Evolutionary conservation across 2,797 vertebrate species (phyloP).

Genomic region (Acanthornis magna): DNA sequence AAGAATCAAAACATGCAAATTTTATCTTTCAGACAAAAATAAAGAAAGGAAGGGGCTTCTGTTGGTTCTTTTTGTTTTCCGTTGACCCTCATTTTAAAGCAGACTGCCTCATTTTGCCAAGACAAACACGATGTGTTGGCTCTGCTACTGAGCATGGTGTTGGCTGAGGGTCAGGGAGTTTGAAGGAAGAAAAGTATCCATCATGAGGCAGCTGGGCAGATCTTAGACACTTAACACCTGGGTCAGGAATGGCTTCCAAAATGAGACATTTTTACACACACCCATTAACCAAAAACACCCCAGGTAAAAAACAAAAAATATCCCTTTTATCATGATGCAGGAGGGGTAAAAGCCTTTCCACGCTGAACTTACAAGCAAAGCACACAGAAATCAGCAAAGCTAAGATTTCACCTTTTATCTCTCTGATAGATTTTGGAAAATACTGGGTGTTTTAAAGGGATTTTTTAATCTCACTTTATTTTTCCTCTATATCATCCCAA

Average conservation of each 20-base stretch:
- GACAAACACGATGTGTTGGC: background rate
- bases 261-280: background rate
- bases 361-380: background rate
- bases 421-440: background rate
- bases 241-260: background rate
- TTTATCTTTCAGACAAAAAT: conserved; percentile 11
- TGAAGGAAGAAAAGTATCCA: background rate
- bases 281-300: background rate
- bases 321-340: background rate
- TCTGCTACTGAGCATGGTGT: background rate
- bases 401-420: background rate
- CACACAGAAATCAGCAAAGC: background rate
- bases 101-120: background rate
- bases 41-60: background rate
- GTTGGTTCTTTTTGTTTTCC: conserved; percentile 10
- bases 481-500: background rate
- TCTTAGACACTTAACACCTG: background rate
- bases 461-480: background rate
- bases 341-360: background rate
- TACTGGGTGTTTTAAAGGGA: background rate
- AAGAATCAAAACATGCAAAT: background rate
- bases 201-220: background rate
- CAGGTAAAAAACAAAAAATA: background rate
- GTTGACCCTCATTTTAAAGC: background rate
- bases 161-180: background rate